A percentile compares a stretch with the other conserved stretches of the same genome.
Conservation (phyloP, 1,140 invertebrate genomes). For the Brachionus plicatilis region DNA sequence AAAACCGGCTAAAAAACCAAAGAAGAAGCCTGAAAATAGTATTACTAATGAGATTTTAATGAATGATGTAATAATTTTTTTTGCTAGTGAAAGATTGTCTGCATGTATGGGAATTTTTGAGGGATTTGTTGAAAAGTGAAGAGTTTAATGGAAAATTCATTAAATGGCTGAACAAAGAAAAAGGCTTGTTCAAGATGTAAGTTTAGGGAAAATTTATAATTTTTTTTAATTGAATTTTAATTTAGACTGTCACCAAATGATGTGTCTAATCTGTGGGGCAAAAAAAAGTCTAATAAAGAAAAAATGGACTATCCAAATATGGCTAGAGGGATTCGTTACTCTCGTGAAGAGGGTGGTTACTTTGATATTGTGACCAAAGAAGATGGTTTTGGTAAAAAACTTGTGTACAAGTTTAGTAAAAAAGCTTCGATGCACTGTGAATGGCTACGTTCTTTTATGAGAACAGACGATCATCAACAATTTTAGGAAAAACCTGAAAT, state of each 20-base stretch:
- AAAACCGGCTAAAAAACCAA: neutral
- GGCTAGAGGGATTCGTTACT: slow-evolving; percentile 29
- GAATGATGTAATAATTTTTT: neutral
- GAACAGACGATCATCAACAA: neutral
- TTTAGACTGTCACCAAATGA: slow-evolving; percentile 1
- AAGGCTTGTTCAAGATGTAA: slow-evolving; percentile 9
- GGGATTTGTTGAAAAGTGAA: slow-evolving; percentile 10
- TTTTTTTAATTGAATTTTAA: too few species aligned
- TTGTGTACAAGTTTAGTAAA: slow-evolving; percentile 17
- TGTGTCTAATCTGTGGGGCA: slow-evolving; percentile 9
- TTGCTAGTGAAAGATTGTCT: slow-evolving; percentile 14
- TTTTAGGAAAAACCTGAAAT: neutral
- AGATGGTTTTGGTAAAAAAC: slow-evolving; percentile 31
- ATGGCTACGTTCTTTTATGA: slow-evolving; percentile 17
- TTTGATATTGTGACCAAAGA: slow-evolving; percentile 24
- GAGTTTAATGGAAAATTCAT: neutral
- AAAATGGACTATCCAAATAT: slow-evolving; percentile 39
- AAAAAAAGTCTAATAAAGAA: slow-evolving; percentile 36
- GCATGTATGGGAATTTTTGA: slow-evolving; percentile 32
- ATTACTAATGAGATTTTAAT: neutral
- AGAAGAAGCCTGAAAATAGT: slow-evolving; percentile 36
- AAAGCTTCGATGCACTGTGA: slow-evolving; percentile 32
- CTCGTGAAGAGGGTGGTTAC: slow-evolving; percentile 27
- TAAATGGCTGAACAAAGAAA: slow-evolving; percentile 18
- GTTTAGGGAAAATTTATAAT: too few species aligned